Base-by-base conservation (phyloP, 2,113 vertebrate species). In the Zeus faber region DNA sequence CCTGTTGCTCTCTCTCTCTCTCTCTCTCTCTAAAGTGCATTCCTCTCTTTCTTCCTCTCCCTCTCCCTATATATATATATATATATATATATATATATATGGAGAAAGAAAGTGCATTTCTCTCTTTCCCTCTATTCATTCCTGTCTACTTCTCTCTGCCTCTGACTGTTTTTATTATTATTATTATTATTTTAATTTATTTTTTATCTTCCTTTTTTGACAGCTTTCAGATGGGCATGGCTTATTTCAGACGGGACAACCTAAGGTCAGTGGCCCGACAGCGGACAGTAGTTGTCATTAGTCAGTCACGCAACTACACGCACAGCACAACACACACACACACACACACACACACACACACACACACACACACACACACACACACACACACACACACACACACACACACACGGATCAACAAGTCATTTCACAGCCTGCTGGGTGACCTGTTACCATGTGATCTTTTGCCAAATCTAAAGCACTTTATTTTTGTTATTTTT, bases 371-470 rank as follows among this genome's bases (percentile, higher is more conserved):
- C 44, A 46, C 44, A 46, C 44, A 24, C 22, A 46, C 23, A 54
- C 23, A 24, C 49, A 37, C 18, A 35, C 49, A 33, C 26, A 49
- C 49, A 50, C 49, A 51, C 49, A 51, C 49, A 51, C 49, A 37
- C 29, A 22, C 31, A 31, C 33, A 26, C 23, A 21, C 16, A 22
- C 17, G 57, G 47, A 73, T 73, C 75, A 76, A 71, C 81, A 77
- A 74, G 75, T 76, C 65, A 77, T 82, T 82, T 83, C 82, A 81
- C 69, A 69, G 69, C 37, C 56, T 63, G 60, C 74, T 65, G 74
- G 54, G 57, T 67, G 65, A 74, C 76, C 70, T 48, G 23, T 59
- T 70, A 62, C 9, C 7, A 24, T 20, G 46, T 25, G 25, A 47
- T 72, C 74, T 70, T 44, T 62, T 52, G 69, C 81, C 80, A 79